These are phyloP conservation scores for Drosophila prostipennis DNA, from an alignment of 2,888 invertebrate genomes.

Conservation along the genomic window DNA sequence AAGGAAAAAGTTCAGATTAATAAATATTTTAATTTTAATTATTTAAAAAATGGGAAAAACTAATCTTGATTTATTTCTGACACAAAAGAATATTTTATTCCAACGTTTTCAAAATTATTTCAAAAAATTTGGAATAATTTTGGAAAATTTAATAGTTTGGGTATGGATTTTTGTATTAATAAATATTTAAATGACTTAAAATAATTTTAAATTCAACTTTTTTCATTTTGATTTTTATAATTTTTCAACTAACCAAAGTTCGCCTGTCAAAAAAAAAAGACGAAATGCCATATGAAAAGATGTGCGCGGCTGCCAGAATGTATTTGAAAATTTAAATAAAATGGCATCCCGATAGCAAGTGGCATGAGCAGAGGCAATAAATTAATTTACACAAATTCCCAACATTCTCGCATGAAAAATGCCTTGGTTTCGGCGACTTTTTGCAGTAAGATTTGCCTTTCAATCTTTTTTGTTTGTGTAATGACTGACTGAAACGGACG, in stretches of 20 bases:
- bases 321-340: constrained; percentile 36
- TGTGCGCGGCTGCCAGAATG: constrained; percentile 15
- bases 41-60: too few relatives aligned
- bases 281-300: constrained; percentile 23
- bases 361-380: constrained; percentile 65
- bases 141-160: too few relatives aligned
- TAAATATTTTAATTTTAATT: too few relatives aligned
- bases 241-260: constrained; percentile 1
- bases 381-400: constrained; percentile 71
- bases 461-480: constrained; percentile 29
- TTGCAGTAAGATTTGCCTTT: constrained; percentile 34
- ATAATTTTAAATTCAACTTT: too few relatives aligned
- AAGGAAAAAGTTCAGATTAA: too few relatives aligned
- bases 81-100: too few relatives aligned
- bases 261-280: neutral
- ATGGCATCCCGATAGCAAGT: constrained; percentile 48
- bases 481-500: constrained; percentile 38
- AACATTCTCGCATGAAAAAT: constrained; percentile 50
- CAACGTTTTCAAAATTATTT: too few relatives aligned
- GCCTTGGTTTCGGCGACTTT: constrained; percentile 21
- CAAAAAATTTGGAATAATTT: too few relatives aligned
- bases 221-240: neutral
- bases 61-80: too few relatives aligned
- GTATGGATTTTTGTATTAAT: too few relatives aligned
- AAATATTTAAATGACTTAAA: neutral